Percentiles rank a stretch among this genome's conserved stretches.
phyloP scores from a whole-genome alignment of 2,113 vertebrate species.

The Spea multiplicata region DNA sequence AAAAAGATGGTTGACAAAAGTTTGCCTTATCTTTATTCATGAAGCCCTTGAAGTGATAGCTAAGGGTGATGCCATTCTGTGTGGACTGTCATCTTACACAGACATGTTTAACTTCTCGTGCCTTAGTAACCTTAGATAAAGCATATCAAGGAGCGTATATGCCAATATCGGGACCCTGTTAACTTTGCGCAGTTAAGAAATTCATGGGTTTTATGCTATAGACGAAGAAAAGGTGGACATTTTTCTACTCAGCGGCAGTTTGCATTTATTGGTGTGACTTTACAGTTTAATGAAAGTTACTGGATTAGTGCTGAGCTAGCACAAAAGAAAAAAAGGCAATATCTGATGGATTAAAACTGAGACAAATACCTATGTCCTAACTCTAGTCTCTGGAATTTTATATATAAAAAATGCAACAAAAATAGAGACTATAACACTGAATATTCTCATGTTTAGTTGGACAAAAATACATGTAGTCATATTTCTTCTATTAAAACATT shows the following conservation, averaged over 20 bases:
- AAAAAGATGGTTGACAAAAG: not conserved
- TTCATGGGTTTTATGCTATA: constrained; percentile 38
- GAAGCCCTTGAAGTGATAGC: constrained; percentile 67
- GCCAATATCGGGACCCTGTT: constrained; percentile 51
- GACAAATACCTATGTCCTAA: no score
- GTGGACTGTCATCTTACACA: constrained; percentile 42
- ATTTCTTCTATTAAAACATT: no score
- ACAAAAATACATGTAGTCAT: no score
- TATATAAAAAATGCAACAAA: no score
- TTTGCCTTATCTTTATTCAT: constrained; percentile 67
- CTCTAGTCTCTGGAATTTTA: no score
- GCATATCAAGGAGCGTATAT: constrained; percentile 18
- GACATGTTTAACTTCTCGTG: constrained; percentile 47
- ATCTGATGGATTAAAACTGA: constrained; percentile 7
- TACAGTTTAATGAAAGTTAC: constrained; percentile 29
- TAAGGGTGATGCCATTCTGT: constrained; percentile 57
- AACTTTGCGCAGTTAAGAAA: constrained; percentile 52
- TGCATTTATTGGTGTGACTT: constrained; percentile 29
- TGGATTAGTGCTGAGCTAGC: constrained; percentile 45
- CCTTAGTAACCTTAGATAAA: constrained; percentile 51
- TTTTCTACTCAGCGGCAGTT: constrained; percentile 23
- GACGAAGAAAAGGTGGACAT: constrained; percentile 42
- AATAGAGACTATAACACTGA: no score
- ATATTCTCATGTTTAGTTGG: no score
- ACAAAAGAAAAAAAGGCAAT: constrained; percentile 55